phyloP scores from a whole-genome alignment of 2,797 vertebrate genomes.

The Acrossocheilus fasciatus region DNA sequence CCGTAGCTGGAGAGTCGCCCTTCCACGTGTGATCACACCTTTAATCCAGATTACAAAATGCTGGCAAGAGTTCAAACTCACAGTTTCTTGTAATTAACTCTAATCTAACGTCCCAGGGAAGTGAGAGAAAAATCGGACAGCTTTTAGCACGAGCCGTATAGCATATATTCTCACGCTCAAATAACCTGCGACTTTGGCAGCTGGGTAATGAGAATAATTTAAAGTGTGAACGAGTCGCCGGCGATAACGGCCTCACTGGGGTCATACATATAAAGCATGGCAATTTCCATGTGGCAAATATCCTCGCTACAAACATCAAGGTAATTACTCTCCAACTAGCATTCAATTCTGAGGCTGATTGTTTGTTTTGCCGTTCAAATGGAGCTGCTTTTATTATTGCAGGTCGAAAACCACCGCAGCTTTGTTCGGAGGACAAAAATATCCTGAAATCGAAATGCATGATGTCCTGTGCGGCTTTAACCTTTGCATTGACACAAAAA shows the following conservation, averaged over 20 bases:
- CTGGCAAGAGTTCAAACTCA: constrained; percentile 18
- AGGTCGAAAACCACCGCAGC: constrained; percentile 56
- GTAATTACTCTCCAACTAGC: constrained; percentile 83
- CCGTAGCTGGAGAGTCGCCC: background rate
- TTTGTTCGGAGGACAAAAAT: constrained; percentile 16
- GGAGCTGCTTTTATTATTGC: constrained; percentile 58
- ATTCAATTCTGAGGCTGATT: constrained; percentile 73
- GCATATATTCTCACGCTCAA: constrained; percentile 63
- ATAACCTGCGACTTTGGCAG: constrained; percentile 55
- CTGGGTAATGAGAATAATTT: constrained; percentile 70
- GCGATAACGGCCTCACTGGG: constrained; percentile 76
- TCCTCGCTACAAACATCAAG: constrained; percentile 80
- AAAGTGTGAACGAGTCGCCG: constrained; percentile 69
- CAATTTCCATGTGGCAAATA: constrained; percentile 78
- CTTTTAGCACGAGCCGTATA: constrained; percentile 38
- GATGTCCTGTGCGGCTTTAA: constrained; percentile 41
- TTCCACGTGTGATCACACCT: constrained; percentile 18
- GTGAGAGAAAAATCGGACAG: constrained; percentile 43
- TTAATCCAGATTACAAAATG: constrained; percentile 35
- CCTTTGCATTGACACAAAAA: background rate
- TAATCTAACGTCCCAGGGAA: constrained; percentile 35
- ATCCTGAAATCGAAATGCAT: constrained; percentile 31
- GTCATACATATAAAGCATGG: constrained; percentile 75
- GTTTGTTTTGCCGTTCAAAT: constrained; percentile 71
- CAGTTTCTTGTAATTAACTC: constrained; percentile 48